Percentiles rank a stretch among this genome's conserved stretches.
phyloP scores from a whole-genome alignment of 2,888 invertebrate genomes.

The Apotomis capreana region DNA sequence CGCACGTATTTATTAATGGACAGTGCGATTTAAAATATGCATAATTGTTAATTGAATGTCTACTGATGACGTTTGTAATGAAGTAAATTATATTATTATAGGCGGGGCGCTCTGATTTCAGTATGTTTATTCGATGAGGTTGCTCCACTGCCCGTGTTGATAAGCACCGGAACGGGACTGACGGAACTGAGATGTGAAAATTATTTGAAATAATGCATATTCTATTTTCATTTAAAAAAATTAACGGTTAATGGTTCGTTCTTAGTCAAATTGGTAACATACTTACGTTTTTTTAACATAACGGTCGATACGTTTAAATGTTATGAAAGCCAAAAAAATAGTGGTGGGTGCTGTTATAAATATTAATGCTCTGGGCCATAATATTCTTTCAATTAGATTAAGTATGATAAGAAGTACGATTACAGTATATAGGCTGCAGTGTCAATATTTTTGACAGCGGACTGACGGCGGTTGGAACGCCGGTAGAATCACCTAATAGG shows the following conservation, averaged over 20 bases:
- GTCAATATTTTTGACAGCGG: no score
- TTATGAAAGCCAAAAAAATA: no score
- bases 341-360: no score
- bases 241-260: neutral
- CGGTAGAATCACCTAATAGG: no score
- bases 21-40: constrained; percentile 57
- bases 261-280: neutral
- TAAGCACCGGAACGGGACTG: neutral
- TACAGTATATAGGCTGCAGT: no score
- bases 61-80: constrained; percentile 49
- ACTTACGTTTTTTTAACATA: neutral
- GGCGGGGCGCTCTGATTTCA: constrained; percentile 23
- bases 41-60: constrained; percentile 60
- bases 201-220: neutral
- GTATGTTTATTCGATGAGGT: constrained; percentile 20
- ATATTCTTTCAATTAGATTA: no score
- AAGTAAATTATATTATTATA: constrained; percentile 50
- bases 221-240: neutral
- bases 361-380: no score
- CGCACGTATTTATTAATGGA: constrained; percentile 53
- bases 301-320: no score
- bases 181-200: neutral
- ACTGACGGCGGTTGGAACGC: no score
- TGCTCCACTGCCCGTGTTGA: neutral
- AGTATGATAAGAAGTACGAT: no score